Evolutionary conservation across 2,797 vertebrate genomes (phyloP).

Genomic region (Pseudocheirus occidentalis): DNA sequence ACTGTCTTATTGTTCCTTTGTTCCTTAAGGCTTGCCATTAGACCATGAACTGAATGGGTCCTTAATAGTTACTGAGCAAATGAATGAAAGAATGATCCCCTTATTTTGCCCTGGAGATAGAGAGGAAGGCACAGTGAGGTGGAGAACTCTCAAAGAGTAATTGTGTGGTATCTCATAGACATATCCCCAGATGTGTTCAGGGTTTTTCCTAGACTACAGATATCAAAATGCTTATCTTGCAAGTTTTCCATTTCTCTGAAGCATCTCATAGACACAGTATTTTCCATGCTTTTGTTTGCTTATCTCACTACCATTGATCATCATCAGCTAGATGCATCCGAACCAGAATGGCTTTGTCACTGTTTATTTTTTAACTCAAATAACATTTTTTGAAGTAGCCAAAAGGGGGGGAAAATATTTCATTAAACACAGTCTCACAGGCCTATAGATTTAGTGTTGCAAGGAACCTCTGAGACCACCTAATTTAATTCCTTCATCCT

Average conservation of each 20-base stretch:
- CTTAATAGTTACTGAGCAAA: neutral
- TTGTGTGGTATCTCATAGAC: neutral
- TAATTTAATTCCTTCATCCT: constrained; percentile 3
- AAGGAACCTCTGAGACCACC: neutral
- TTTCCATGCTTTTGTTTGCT: neutral
- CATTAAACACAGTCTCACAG: neutral
- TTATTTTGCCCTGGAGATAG: neutral
- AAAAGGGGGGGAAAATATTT: neutral
- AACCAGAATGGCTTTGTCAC: neutral
- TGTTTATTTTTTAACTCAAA: neutral
- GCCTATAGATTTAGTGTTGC: neutral
- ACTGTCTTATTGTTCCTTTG: neutral
- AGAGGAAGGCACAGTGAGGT: neutral
- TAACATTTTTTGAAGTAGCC: neutral
- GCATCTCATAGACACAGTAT: neutral
- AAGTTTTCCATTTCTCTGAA: neutral
- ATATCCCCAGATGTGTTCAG: neutral
- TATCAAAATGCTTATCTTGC: constrained; percentile 1
- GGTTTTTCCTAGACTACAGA: neutral
- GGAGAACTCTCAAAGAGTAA: neutral
- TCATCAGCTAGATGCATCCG: neutral
- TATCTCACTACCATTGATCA: neutral
- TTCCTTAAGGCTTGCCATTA: neutral
- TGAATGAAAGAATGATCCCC: neutral
- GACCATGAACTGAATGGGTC: neutral